Base-by-base conservation (phyloP, 2,797 vertebrate species). In the Hephaestus fuliginosus region DNA sequence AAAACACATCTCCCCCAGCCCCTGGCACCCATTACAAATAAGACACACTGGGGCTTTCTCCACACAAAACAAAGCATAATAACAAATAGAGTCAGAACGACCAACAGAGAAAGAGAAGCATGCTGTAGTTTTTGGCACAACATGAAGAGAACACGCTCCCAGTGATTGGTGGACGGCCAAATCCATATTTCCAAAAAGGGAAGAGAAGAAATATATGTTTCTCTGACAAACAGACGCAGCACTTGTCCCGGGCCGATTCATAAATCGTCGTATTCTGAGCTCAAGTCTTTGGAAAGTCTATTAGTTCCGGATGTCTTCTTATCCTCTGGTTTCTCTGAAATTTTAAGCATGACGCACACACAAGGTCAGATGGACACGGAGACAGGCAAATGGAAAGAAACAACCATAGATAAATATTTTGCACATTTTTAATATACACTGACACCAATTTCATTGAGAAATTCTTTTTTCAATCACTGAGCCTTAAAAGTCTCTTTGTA, bases 1-100 rank as follows among this genome's bases (percentile, higher is more conserved):
- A 93, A 95, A 94, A 91, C 92, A 94, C 93, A 93, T 92, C 92
- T 91, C 84, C 87, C 86, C 75, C 84, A 71, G 90, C 83, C 85
- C 84, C 89, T 92, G 86, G 93, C 86, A 92, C 89, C 86, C 81
- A 88, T 89, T 91, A 93, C 84, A 92, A 91, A 91, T 88, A 90
- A 83, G 84, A 91, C 91, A 89, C 88, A 85, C 85, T 85, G 84
- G 86, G 84, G 61, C 82, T 90, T 88, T 91, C 86, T 91, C 89
- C 82, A 87, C 90, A 89, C 81, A 91, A 87, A 84, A 90, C 87
- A 93, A 90, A 92, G 90, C 87, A 88, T 82, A 89, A 92, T 86
- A 93, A 92, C 90, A 91, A 92, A 93, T 88, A 90, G 71, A 89
- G 85, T 85, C 81, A 73, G 76, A 92, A 61, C 49, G 70, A 82